These are phyloP conservation scores for Troglohyphantes excavatus DNA, from an alignment of 2,888 invertebrate species.

Conservation along the genomic window DNA sequence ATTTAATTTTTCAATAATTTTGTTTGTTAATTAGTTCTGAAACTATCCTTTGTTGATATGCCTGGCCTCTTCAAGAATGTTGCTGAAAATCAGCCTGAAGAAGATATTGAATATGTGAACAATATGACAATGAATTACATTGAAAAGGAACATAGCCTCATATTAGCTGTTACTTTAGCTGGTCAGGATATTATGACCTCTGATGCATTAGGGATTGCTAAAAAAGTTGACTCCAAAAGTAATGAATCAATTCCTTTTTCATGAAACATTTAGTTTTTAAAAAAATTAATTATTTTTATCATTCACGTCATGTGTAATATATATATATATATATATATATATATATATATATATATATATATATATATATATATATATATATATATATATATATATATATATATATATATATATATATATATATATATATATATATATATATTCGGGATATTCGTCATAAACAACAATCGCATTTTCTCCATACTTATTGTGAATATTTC, in stretches of 20 bases:
- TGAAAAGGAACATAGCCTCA: conserved; percentile 94
- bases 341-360: too few relatives aligned
- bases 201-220: conserved; percentile 98
- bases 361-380: too few relatives aligned
- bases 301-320: background rate
- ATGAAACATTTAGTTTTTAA: background rate
- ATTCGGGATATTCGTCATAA: too few relatives aligned
- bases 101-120: conserved; percentile 95
- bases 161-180: conserved; percentile 98
- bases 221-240: conserved; percentile 98
- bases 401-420: too few relatives aligned
- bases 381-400: too few relatives aligned
- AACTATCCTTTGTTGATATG: conserved; percentile 95
- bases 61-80: conserved; percentile 93
- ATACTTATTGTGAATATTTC: too few relatives aligned
- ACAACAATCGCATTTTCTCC: too few relatives aligned
- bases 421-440: too few relatives aligned
- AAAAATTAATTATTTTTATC: background rate
- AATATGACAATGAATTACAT: conserved; percentile 97
- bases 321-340: too few relatives aligned
- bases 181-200: conserved; percentile 99
- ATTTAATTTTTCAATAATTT: background rate
- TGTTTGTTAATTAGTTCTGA: conserved; percentile 87
- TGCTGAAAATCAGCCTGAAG: conserved; percentile 10
- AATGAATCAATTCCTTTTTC: conserved; percentile 14